These are phyloP conservation scores for Caenorhabditis sp. DNA, from an alignment of 2,888 invertebrate genomes.

Conservation along the genomic window DNA sequence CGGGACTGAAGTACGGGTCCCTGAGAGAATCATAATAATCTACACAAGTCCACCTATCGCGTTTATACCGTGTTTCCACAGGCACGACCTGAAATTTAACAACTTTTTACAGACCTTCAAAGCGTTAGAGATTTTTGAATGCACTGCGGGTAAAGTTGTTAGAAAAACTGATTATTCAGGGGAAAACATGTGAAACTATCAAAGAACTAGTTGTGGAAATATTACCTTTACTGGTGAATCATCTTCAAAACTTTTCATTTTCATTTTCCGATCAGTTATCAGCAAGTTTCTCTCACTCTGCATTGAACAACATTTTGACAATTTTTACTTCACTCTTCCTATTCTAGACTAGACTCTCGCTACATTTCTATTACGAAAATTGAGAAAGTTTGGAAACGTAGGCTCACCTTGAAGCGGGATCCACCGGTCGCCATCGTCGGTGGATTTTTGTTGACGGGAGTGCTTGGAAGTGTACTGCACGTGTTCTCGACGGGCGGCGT, in stretches of 20 bases:
- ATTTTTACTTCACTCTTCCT: not conserved
- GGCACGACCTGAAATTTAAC: constrained; percentile 70
- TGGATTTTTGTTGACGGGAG: constrained; percentile 42
- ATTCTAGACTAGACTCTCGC: constrained; percentile 1
- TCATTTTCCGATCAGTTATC: constrained; percentile 43
- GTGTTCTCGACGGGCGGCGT: constrained; percentile 4
- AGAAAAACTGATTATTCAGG: constrained; percentile 5
- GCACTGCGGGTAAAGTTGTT: not conserved
- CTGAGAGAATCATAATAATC: constrained; percentile 69
- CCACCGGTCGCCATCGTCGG: constrained; percentile 48
- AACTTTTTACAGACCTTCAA: no score
- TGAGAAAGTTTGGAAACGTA: not conserved
- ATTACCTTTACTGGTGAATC: constrained; percentile 38
- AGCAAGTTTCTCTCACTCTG: constrained; percentile 48
- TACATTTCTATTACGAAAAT: not conserved
- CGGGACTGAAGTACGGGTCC: constrained; percentile 57
- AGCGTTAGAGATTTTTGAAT: constrained; percentile 7
- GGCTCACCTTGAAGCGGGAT: constrained; percentile 52
- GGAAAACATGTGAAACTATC: constrained; percentile 13
- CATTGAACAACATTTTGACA: constrained; percentile 15
- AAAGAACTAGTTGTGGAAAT: not conserved
- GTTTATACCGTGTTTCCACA: constrained; percentile 72
- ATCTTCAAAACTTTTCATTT: constrained; percentile 48
- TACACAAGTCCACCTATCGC: constrained; percentile 72
- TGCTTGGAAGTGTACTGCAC: constrained; percentile 25